phyloP scores from a whole-genome alignment of 2,888 invertebrate species.

The Dorcus hopei region DNA sequence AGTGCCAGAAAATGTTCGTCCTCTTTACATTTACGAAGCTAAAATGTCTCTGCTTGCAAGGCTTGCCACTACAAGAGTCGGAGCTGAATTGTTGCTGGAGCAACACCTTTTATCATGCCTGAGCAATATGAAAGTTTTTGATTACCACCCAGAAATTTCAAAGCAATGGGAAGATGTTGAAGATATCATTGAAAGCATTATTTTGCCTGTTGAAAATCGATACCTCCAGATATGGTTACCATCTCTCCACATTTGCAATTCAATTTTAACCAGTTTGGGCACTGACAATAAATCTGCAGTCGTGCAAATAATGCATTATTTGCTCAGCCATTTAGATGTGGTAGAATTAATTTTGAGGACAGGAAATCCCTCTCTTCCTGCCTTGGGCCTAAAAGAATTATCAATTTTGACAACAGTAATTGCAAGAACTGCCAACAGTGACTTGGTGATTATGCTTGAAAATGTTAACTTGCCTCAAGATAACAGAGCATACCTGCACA shows the following conservation, averaged over 20 bases:
- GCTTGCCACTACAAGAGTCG: constrained; percentile 64
- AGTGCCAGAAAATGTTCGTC: constrained; percentile 65
- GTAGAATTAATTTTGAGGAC: constrained; percentile 75
- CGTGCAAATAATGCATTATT: constrained; percentile 74
- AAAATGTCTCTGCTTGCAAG: constrained; percentile 77
- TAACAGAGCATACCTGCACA: constrained; percentile 58
- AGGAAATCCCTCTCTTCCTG: constrained; percentile 62
- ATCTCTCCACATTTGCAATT: constrained; percentile 75
- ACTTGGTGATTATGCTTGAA: constrained; percentile 41
- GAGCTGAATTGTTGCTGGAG: constrained; percentile 63
- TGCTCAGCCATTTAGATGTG: constrained; percentile 79
- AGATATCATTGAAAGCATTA: constrained; percentile 47
- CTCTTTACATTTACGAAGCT: constrained; percentile 82
- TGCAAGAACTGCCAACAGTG: constrained; percentile 43
- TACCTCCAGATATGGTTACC: constrained; percentile 83
- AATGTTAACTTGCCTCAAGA: constrained; percentile 48
- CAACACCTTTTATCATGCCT: constrained; percentile 60
- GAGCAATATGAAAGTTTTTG: constrained; percentile 67
- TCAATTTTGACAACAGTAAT: constrained; percentile 64
- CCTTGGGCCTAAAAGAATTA: constrained; percentile 69
- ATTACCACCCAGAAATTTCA: constrained; percentile 67
- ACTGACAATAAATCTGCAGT: constrained; percentile 79
- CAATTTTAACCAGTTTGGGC: constrained; percentile 78
- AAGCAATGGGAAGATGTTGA: constrained; percentile 37
- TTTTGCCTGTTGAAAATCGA: constrained; percentile 64